Evolutionary conservation across 2,888 invertebrate genomes (phyloP), one percentile per base, ranked within the genome.

Genomic region (Leucania comma): DNA sequence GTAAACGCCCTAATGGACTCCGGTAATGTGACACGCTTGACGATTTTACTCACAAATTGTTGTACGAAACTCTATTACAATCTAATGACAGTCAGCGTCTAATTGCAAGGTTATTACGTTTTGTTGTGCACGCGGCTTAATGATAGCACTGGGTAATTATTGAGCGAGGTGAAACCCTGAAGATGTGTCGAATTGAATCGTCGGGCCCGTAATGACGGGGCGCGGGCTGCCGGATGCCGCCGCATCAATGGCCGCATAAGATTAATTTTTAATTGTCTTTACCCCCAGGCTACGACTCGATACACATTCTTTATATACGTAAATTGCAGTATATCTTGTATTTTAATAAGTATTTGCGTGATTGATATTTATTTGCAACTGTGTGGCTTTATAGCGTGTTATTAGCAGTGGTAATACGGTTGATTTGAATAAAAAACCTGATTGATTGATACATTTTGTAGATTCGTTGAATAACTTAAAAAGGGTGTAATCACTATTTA

Each of bases 21-120:
- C 90, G 92, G 95, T 96, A 95, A 96, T 95, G 96, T 95, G 96
- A 95, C 95, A 96, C 96, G 96, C 95, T 95, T 95, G 96, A 95
- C 96, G 96, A 95, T 95, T 95, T 94, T 94, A 94, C 95, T 95
- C 95, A 95, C 95, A 96, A 96, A 95, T 95, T 95, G 91, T 92
- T 93, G 95, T 95, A 95, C 95, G 91, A 95, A 96, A 95, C 95
- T 95, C 95, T 96, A 96, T 96, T 96, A 95, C 93, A 90, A 92
- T 94, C 94, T 96, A 96, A 96, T 96, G 95, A 93, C 94, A 93
- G 94, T 92, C 91, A 91, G 93, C 93, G 93, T 93, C 95, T 95
- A 95, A 96, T 96, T 95, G 95, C 93, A 92, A 94, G 90, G 94
- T 94, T 95, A 95, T 96, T 95, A 94, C 92, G 93, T 94, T 94